A percentile compares a stretch with the other conserved stretches of the same genome.
Evolutionary conservation across 2,797 vertebrate species (phyloP).

Genomic region (Sphenodon punctatus): DNA sequence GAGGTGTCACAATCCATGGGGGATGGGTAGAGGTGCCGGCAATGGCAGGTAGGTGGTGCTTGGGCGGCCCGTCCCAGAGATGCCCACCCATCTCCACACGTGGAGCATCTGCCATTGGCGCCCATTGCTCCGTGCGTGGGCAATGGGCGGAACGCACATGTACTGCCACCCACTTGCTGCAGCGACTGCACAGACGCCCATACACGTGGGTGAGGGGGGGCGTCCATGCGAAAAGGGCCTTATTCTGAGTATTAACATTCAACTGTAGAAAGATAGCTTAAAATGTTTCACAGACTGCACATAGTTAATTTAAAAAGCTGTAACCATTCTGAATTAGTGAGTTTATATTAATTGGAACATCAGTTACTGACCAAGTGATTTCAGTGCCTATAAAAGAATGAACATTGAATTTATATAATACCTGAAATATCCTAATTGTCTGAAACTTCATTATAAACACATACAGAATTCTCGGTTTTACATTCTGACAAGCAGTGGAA

Average conservation of each 20-base stretch:
- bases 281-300: neutral
- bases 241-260: slow-evolving; percentile 7
- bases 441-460: neutral
- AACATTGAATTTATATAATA: neutral
- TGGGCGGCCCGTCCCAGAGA: too few species aligned
- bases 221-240: too few species aligned
- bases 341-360: slow-evolving; percentile 11
- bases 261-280: slow-evolving; percentile 3
- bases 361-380: neutral
- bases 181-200: too few species aligned
- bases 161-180: too few species aligned
- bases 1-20: too few species aligned
- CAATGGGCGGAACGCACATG: too few species aligned
- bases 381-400: neutral
- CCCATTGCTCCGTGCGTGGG: too few species aligned
- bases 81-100: too few species aligned
- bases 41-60: too few species aligned
- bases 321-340: slow-evolving; percentile 9
- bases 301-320: neutral
- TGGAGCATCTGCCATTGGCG: too few species aligned
- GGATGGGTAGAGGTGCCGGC: too few species aligned
- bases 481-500: neutral
- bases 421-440: neutral
- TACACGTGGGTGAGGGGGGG: too few species aligned
- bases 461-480: neutral